Base-by-base conservation (phyloP, 1,140 invertebrate genomes). In the Drosophila orosa region DNA sequence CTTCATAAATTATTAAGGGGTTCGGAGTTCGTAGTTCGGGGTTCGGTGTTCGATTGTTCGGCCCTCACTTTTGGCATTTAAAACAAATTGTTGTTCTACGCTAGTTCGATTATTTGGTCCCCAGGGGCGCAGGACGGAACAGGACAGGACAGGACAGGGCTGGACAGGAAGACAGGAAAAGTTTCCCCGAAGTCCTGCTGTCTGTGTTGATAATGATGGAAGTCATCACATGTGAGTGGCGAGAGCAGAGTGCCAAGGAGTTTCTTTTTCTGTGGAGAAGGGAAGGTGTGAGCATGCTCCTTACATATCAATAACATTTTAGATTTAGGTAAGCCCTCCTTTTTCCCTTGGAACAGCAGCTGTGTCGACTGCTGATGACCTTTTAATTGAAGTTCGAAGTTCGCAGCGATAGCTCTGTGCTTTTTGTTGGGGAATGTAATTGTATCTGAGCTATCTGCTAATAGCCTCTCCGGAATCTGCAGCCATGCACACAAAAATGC, bases 331-430 rank as follows among this genome's bases (percentile, higher is more conserved):
- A 40, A 40, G 25, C 31, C 25, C 50, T n/a, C 50, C 19, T n/a
- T 22, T 22, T 19, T 24, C 12, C 59, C 25, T 24, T 45, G 37
- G 60, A 74, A 54, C 80, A 73, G 59, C 79, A 86, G 79, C 80
- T 86, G 90, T 90, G 81, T 78, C 62, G 75, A 85, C 80, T 83
- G 79, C 56, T 91, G 90, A 91, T 91, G 90, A 81, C 81, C 84
- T 90, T 91, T 83, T 91, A 91, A 91, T 91, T 91, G 89, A 84
- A 90, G 84, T 84, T 65, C 33, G 27, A 69, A 54, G 33, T 48
- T 55, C 37, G 42, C 31, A 65, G 55, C 40, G 37, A 17, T 15
- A 42, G 33, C 35, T 54, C 25, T 47, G 22, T 47, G 9, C 9
- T 27, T 44, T 24, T 27, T 39, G 15, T 31, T 47, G 12, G 29